Percentiles rank a stretch among this genome's conserved stretches.
phyloP scores from a whole-genome alignment of 2,888 invertebrate species.

The Leistus spinibarbis region DNA sequence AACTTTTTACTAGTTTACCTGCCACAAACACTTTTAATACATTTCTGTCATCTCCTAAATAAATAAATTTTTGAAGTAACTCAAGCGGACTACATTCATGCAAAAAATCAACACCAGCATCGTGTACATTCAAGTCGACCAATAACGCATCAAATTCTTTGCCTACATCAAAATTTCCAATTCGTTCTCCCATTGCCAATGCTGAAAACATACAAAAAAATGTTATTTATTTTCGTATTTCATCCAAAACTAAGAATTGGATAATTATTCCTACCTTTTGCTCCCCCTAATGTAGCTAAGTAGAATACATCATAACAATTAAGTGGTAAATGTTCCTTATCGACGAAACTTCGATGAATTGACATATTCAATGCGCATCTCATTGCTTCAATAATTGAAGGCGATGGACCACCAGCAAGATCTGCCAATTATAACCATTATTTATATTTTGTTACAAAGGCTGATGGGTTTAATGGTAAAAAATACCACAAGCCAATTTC shows the following conservation, averaged over 20 bases:
- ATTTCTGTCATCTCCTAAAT: slow-evolving; percentile 83
- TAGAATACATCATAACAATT: slow-evolving; percentile 79
- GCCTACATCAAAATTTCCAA: slow-evolving; percentile 80
- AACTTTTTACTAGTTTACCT: slow-evolving; percentile 64
- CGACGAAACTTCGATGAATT: slow-evolving; percentile 65
- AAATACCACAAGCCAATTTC: too few species aligned
- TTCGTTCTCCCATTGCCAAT: slow-evolving; percentile 70
- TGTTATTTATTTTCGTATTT: background rate
- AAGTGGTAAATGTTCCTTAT: slow-evolving; percentile 59
- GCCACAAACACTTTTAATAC: slow-evolving; percentile 76
- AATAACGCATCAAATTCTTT: slow-evolving; percentile 89
- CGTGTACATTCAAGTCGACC: slow-evolving; percentile 66
- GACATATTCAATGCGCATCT: slow-evolving; percentile 76
- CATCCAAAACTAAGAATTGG: background rate
- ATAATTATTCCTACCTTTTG: slow-evolving; percentile 64
- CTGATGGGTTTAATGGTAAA: too few species aligned
- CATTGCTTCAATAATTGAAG: slow-evolving; percentile 78
- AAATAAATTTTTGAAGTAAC: slow-evolving; percentile 77
- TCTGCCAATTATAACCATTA: slow-evolving; percentile 63
- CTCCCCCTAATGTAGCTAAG: slow-evolving; percentile 87
- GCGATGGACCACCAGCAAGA: slow-evolving; percentile 80
- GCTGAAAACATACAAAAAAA: slow-evolving; percentile 61
- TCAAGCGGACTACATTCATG: slow-evolving; percentile 61
- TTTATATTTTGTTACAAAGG: background rate
- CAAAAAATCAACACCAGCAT: slow-evolving; percentile 62